These are phyloP conservation scores for Parambassis ranga DNA, from an alignment of 2,797 vertebrate species.

Conservation along the genomic window DNA sequence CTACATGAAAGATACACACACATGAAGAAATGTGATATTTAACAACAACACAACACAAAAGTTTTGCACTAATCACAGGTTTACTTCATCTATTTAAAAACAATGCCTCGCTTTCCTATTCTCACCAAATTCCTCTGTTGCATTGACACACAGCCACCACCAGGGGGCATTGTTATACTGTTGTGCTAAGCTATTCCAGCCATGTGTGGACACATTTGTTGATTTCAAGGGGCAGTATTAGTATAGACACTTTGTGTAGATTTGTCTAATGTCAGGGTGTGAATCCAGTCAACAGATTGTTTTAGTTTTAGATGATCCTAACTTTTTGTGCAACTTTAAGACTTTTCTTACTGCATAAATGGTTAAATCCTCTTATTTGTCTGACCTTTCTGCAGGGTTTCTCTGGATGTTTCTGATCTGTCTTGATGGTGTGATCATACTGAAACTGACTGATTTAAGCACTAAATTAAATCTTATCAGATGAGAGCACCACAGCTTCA, in stretches of 20 bases:
- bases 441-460: background rate
- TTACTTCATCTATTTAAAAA: too few species aligned
- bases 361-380: background rate
- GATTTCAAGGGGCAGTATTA: background rate
- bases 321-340: background rate
- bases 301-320: too few species aligned
- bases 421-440: too few species aligned
- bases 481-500: background rate
- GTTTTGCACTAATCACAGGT: too few species aligned
- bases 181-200: background rate
- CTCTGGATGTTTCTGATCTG: background rate
- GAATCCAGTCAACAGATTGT: background rate
- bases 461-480: too few species aligned
- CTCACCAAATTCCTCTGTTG: background rate
- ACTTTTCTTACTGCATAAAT: background rate
- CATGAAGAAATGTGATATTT: too few species aligned
- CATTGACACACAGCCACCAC: slow-evolving; percentile 1
- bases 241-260: background rate
- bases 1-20: too few species aligned
- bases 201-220: background rate
- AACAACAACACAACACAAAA: too few species aligned
- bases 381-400: background rate
- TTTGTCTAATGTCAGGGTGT: background rate
- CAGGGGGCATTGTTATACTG: slow-evolving; percentile 40
- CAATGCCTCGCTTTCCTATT: too few species aligned